These are phyloP conservation scores for Parnassius smintheus DNA, from an alignment of 2,888 invertebrate genomes.

Conservation along the genomic window DNA sequence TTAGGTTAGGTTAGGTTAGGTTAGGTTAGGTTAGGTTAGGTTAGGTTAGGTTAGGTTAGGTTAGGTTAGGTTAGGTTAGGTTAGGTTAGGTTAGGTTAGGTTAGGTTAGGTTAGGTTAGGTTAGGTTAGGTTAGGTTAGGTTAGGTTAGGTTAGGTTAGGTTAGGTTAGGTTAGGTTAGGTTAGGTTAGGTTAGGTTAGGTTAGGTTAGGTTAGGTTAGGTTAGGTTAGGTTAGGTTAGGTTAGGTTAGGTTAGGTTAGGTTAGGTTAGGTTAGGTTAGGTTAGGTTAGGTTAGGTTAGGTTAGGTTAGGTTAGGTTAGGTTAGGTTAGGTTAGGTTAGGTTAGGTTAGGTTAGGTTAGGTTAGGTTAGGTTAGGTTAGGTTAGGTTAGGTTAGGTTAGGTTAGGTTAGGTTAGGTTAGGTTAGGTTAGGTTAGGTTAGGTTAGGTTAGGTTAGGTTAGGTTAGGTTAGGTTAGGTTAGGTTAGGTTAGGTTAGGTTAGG, in stretches of 20 bases:
- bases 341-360: constrained; percentile 11
- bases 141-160: too few species aligned
- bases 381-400: constrained; percentile 27
- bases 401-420: constrained; percentile 33
- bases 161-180: too few species aligned
- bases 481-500: constrained; percentile 29
- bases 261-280: constrained; percentile 11
- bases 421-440: constrained; percentile 33
- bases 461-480: constrained; percentile 31
- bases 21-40: too few species aligned
- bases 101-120: too few species aligned
- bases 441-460: constrained; percentile 28
- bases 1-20: too few species aligned
- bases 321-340: neutral
- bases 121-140: too few species aligned
- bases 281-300: neutral
- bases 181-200: too few species aligned
- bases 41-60: too few species aligned
- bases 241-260: constrained; percentile 16
- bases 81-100: too few species aligned
- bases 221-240: too few species aligned
- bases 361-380: constrained; percentile 16
- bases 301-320: neutral
- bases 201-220: too few species aligned
- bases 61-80: too few species aligned